Conservation (phyloP, 2,888 invertebrate species). For the Lasioglossum vierecki region DNA sequence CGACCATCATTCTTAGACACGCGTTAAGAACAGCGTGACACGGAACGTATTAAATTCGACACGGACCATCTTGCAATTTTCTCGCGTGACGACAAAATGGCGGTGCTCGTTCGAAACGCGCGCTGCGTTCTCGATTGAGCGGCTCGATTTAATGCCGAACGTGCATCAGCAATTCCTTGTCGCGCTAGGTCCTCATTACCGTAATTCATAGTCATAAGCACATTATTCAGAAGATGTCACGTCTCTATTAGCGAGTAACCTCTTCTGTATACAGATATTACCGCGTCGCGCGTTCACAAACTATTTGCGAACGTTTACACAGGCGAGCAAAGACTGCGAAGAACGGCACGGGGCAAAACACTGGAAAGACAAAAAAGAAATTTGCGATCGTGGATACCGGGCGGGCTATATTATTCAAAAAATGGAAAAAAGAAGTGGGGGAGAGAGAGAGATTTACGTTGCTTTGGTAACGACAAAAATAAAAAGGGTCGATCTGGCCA, state of each 20-base stretch:
- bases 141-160: conserved; percentile 9
- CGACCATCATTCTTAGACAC: no score
- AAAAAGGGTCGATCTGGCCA: neutral
- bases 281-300: neutral
- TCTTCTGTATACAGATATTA: neutral
- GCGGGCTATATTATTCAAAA: neutral
- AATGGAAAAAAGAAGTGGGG: neutral
- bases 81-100: neutral
- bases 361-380: neutral
- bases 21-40: no score
- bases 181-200: neutral
- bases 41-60: neutral
- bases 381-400: neutral
- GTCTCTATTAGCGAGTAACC: neutral
- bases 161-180: conserved; percentile 13
- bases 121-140: neutral
- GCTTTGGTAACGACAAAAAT: neutral
- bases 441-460: neutral
- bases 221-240: neutral
- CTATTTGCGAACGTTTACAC: neutral
- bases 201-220: conserved; percentile 9
- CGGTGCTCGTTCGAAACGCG: neutral
- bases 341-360: neutral
- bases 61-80: neutral
- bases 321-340: neutral